Evolutionary conservation across 64 coral and sea anemone genomes (phyloP).

Genomic region (Pocillopora damicornis): DNA sequence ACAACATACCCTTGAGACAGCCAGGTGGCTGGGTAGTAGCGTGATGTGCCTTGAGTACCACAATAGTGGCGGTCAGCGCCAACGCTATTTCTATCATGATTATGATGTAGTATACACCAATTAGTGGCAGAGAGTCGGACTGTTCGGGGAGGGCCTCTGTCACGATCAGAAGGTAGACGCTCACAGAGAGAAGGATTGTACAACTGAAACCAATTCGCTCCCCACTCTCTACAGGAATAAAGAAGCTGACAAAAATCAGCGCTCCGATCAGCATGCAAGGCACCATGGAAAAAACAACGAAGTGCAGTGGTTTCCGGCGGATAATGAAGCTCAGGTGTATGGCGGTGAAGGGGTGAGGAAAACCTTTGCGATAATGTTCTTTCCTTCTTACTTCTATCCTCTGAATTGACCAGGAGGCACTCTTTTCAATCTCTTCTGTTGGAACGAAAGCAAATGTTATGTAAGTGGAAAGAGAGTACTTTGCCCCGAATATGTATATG

Average conservation of each 20-base stretch:
- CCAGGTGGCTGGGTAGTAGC: not conserved
- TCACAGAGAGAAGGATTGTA: conserved; percentile 14
- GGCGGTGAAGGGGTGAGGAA: not conserved
- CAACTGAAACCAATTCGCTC: conserved; percentile 22
- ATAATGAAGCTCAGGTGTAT: not conserved
- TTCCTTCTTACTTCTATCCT: not conserved
- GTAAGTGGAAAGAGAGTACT: not conserved
- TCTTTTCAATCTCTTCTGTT: not conserved
- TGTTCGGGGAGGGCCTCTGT: conserved; percentile 4
- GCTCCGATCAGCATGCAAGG: conserved; percentile 13
- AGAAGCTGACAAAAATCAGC: conserved; percentile 30
- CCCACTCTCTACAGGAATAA: conserved; percentile 24
- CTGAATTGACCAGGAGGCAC: not conserved
- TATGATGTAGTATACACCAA: conserved; percentile 33
- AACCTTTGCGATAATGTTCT: not conserved
- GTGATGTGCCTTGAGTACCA: conserved; percentile 30
- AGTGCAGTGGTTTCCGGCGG: conserved; percentile 4
- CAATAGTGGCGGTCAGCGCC: conserved; percentile 34
- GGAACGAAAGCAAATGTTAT: not conserved
- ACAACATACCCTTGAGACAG: not conserved
- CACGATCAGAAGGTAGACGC: conserved; percentile 8
- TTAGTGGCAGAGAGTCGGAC: conserved; percentile 21
- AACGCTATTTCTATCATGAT: conserved; percentile 28
- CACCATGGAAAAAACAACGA: conserved; percentile 8
- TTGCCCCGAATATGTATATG: no score